These are phyloP conservation scores for Scalopus aquaticus DNA, from an alignment of 2,113 vertebrate genomes.

Conservation along the genomic window DNA sequence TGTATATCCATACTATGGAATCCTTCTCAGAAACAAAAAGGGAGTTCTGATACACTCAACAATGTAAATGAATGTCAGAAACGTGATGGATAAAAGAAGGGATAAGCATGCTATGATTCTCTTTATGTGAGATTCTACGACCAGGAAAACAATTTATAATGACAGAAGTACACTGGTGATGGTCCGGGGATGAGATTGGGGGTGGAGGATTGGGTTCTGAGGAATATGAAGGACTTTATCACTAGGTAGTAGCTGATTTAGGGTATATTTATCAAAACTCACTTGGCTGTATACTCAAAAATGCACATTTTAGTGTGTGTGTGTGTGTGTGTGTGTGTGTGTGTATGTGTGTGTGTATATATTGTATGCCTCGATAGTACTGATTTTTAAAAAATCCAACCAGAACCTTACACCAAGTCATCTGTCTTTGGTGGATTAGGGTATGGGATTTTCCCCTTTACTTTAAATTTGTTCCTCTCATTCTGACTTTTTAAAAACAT, in stretches of 20 bases:
- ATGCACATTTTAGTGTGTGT: neutral
- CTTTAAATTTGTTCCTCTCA: neutral
- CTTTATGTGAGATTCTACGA: neutral
- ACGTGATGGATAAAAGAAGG: neutral
- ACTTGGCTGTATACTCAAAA: neutral
- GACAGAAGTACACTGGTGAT: neutral
- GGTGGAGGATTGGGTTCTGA: neutral
- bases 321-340: too few relatives aligned
- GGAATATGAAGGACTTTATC: neutral
- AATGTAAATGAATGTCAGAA: neutral
- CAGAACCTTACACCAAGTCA: neutral
- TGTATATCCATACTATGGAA: neutral
- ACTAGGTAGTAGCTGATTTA: neutral
- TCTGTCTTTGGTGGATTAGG: neutral
- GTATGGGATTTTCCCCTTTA: neutral
- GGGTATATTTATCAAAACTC: neutral
- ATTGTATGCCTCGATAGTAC: neutral
- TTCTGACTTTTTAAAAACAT: neutral
- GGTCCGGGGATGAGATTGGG: neutral
- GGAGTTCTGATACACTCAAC: neutral
- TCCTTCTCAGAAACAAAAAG: neutral
- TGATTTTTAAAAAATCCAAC: neutral
- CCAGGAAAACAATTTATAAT: neutral
- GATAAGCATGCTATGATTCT: neutral
- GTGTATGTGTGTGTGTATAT: too few relatives aligned